A percentile compares a stretch with the other conserved stretches of the same genome.
These are phyloP conservation scores for Cotesia glomerata DNA, from an alignment of 1,140 invertebrate species.

Conservation along the genomic window DNA sequence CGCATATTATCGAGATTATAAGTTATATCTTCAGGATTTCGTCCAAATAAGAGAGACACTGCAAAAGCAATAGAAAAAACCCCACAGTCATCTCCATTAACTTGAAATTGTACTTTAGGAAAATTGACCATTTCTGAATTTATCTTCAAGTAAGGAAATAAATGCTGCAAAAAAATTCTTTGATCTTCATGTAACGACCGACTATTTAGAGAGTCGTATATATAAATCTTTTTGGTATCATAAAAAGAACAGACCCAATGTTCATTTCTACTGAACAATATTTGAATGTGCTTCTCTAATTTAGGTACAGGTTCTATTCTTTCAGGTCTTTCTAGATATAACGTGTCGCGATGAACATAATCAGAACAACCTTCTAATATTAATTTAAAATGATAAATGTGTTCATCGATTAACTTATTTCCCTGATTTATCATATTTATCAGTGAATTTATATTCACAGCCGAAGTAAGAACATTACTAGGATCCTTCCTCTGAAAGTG, in stretches of 20 bases:
- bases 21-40: neutral
- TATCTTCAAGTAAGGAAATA: constrained; percentile 12
- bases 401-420: neutral
- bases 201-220: constrained; percentile 29
- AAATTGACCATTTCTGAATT: neutral
- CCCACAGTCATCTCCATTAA: constrained; percentile 4
- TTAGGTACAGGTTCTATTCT: neutral
- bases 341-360: constrained; percentile 3
- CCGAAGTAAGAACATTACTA: too few relatives aligned
- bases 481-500: too few relatives aligned
- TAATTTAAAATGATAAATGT: neutral
- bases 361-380: neutral
- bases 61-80: constrained; percentile 15
- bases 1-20: neutral
- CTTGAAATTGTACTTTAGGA: constrained; percentile 16
- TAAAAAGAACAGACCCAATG: constrained; percentile 14
- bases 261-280: neutral
- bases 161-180: neutral
- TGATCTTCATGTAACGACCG: neutral
- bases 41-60: constrained; percentile 1
- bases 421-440: neutral
- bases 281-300: constrained; percentile 9
- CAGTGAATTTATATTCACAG: too few relatives aligned
- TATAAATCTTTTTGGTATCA: constrained; percentile 24
- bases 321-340: neutral